These are phyloP conservation scores for Macropodus opercularis DNA, from an alignment of 2,797 vertebrate genomes.

Conservation along the genomic window DNA sequence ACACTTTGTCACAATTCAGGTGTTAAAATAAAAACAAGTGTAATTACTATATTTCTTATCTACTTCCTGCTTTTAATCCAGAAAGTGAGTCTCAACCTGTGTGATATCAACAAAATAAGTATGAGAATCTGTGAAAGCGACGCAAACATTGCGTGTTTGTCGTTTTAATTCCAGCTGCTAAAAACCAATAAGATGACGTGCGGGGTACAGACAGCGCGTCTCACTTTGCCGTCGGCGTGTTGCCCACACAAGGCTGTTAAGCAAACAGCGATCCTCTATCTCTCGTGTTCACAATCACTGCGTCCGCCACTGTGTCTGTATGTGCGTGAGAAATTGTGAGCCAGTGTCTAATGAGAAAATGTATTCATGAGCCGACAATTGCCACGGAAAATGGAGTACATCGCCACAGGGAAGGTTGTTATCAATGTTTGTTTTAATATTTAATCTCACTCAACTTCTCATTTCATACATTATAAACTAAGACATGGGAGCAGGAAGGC, in stretches of 20 bases:
- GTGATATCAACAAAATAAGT: too few relatives aligned
- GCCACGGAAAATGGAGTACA: slow-evolving; percentile 48
- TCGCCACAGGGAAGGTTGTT: slow-evolving; percentile 57
- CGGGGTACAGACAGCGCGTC: not conserved
- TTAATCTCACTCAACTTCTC: slow-evolving; percentile 54
- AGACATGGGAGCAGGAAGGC: not conserved
- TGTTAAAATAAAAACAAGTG: too few relatives aligned
- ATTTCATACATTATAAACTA: slow-evolving; percentile 49
- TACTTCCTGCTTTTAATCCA: slow-evolving; percentile 34
- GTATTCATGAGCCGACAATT: slow-evolving; percentile 52
- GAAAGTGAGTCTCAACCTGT: too few relatives aligned
- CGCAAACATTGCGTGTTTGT: slow-evolving; percentile 10
- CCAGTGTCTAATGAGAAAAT: slow-evolving; percentile 49
- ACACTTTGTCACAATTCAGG: too few relatives aligned
- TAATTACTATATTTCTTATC: slow-evolving; percentile 2
- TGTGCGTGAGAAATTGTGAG: slow-evolving; percentile 34
- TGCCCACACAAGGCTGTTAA: slow-evolving; percentile 22
- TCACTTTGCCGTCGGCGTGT: slow-evolving; percentile 31
- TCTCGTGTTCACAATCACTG: slow-evolving; percentile 18
- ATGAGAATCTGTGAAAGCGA: too few relatives aligned
- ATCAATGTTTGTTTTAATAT: slow-evolving; percentile 64
- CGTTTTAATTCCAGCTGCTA: slow-evolving; percentile 45
- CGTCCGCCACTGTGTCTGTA: not conserved
- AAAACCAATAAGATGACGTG: slow-evolving; percentile 27
- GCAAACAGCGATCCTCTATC: slow-evolving; percentile 39